Conservation (phyloP, 2,888 invertebrate species). For the Oscheius myriophilus region DNA sequence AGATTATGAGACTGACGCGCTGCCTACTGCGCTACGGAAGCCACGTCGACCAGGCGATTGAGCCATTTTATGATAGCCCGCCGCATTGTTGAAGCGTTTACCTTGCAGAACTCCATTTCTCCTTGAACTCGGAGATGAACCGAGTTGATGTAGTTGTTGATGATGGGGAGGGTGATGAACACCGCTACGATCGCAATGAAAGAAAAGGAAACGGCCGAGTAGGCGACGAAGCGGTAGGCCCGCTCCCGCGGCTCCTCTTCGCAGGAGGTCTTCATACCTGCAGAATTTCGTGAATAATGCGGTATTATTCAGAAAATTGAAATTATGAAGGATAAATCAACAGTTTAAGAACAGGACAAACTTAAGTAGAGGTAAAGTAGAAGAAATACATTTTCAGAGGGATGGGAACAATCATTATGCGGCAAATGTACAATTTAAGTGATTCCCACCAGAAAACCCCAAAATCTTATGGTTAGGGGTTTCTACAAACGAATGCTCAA, state of each 20-base stretch:
- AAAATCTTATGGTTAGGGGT: no score
- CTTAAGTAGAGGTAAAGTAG: no score
- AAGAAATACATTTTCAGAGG: no score
- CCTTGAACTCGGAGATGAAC: constrained; percentile 67
- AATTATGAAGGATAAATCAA: not conserved
- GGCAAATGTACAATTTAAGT: no score
- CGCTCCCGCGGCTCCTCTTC: constrained; percentile 47
- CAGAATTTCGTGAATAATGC: no score
- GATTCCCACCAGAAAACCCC: no score
- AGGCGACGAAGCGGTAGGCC: constrained; percentile 67
- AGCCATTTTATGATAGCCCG: no score
- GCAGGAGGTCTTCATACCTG: constrained; percentile 42
- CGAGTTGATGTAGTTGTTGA: constrained; percentile 70
- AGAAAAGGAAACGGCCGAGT: constrained; percentile 67
- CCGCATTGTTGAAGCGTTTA: constrained; percentile 16
- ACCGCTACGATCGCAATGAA: constrained; percentile 68
- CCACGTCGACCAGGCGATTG: constrained; percentile 1
- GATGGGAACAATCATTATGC: no score
- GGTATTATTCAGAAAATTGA: constrained; percentile 3
- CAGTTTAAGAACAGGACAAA: not conserved
- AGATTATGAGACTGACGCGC: constrained; percentile 91
- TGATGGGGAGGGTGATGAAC: constrained; percentile 69
- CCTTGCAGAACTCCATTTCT: constrained; percentile 71
- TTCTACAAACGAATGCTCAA: no score
- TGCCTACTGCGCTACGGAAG: constrained; percentile 79